These are phyloP conservation scores for Sinonovacula constricta DNA, from an alignment of 1,140 invertebrate species.

Conservation along the genomic window DNA sequence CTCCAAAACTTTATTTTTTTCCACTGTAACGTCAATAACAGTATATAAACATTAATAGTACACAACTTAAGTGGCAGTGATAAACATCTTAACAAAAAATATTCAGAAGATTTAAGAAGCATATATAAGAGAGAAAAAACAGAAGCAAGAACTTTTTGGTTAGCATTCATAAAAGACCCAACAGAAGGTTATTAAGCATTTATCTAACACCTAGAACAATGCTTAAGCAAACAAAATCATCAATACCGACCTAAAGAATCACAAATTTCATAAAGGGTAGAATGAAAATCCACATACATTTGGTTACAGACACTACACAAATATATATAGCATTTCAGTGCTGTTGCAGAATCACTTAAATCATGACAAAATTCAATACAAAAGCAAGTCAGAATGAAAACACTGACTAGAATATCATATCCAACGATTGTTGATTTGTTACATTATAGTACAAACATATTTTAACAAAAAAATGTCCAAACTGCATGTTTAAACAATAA, in stretches of 20 bases:
- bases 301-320: neutral
- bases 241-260: neutral
- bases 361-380: too few species aligned
- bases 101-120: neutral
- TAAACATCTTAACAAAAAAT: constrained; percentile 1
- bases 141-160: neutral
- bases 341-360: too few species aligned
- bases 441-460: neutral
- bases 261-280: neutral
- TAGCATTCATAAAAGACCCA: neutral
- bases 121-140: neutral
- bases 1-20: neutral
- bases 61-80: neutral
- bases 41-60: neutral
- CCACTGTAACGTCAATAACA: neutral
- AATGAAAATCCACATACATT: neutral
- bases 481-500: neutral
- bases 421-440: too few species aligned
- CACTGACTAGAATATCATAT: too few species aligned
- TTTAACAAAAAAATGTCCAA: neutral
- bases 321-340: too few species aligned
- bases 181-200: neutral
- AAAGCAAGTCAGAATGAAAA: too few species aligned
- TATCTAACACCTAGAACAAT: neutral
- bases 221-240: neutral